phyloP scores from a whole-genome alignment of 2,797 vertebrate species.

The Tamandua tetradactyla region DNA sequence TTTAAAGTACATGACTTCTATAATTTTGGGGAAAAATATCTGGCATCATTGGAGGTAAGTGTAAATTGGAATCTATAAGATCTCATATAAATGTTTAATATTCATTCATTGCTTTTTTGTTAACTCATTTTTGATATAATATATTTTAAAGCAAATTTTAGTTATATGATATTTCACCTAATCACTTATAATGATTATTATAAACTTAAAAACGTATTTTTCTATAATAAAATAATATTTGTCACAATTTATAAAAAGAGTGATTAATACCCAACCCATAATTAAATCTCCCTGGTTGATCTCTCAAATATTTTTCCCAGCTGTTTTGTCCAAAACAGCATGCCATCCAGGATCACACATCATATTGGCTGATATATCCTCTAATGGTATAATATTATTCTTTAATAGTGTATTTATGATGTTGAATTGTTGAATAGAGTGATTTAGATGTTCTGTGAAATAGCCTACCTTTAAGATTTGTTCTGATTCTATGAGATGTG shows the following conservation, averaged over 20 bases:
- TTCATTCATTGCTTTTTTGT: background rate
- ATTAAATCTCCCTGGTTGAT: background rate
- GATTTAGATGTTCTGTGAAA: background rate
- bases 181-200: background rate
- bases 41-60: background rate
- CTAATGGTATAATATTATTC: background rate
- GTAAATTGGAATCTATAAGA: background rate
- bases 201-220: background rate
- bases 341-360: background rate
- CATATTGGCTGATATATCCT: background rate
- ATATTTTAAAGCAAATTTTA: background rate
- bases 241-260: background rate
- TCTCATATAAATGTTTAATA: background rate
- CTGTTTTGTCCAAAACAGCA: background rate
- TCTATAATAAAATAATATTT: background rate
- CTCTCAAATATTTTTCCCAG: background rate
- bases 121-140: background rate
- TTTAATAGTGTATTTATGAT: background rate
- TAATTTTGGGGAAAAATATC: background rate
- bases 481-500: background rate
- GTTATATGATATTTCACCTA: background rate
- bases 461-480: background rate
- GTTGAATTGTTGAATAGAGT: background rate
- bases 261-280: background rate
- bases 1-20: background rate